phyloP scores from a whole-genome alignment of 2,888 invertebrate genomes.

The Yponomeuta sedellus region DNA sequence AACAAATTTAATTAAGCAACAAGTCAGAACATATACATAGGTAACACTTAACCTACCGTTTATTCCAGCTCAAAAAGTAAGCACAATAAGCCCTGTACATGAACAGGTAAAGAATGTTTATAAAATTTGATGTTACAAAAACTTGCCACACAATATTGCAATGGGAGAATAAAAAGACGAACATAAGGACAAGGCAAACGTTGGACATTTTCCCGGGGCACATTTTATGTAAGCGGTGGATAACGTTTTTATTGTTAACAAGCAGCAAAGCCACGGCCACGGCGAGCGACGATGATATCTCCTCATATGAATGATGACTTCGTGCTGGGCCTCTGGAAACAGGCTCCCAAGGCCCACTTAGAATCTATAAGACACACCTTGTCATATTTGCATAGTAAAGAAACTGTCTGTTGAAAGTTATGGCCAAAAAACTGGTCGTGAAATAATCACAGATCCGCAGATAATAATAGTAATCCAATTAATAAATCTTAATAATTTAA shows the following conservation, averaged over 20 bases:
- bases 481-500: neutral
- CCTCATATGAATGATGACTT: slow-evolving; percentile 75
- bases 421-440: neutral
- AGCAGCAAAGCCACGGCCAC: slow-evolving; percentile 61
- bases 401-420: neutral
- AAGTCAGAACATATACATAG: too few relatives aligned
- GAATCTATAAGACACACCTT: slow-evolving; percentile 11
- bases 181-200: slow-evolving; percentile 32
- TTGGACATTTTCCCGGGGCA: slow-evolving; percentile 56
- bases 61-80: neutral
- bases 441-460: neutral
- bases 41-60: too few relatives aligned
- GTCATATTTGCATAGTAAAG: neutral
- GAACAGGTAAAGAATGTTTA: neutral
- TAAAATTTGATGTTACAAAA: neutral
- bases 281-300: slow-evolving; percentile 72
- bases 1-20: too few relatives aligned
- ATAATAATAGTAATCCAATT: neutral
- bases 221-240: slow-evolving; percentile 66
- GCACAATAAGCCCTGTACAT: neutral
- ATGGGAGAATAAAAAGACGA: slow-evolving; percentile 36
- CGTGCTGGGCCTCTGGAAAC: slow-evolving; percentile 70
- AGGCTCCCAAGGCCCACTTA: slow-evolving; percentile 48
- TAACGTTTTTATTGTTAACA: slow-evolving; percentile 76
- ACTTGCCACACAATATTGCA: slow-evolving; percentile 18